Base-by-base conservation (phyloP, 2,113 vertebrate species). In the Panthera tigris region DNA sequence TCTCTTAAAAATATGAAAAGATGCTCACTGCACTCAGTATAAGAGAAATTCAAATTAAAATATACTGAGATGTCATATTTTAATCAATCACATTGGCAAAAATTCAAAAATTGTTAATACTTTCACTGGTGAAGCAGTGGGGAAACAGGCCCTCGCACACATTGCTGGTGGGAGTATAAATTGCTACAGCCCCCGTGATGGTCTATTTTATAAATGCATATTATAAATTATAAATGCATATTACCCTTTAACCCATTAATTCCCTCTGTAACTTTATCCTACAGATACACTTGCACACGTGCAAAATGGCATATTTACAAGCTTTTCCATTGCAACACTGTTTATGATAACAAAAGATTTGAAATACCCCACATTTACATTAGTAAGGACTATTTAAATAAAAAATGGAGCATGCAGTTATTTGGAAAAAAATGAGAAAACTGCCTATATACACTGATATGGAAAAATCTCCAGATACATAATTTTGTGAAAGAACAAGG, bases 21-120 rank as follows among this genome's bases (percentile, higher is more conserved):
- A 94, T 69, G 68, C 36, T 92, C 50, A 50, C 15, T 90, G 27
- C 1, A 27, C 16, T 92, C 87, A 91, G 27, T 19, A 16, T 23
- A 69, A 94, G 68, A 86, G 21, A 97, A 96, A 88, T 85, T 23
- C 48, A 91, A 81, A 86, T 82, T 84, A 81, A 96, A 84, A 36
- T 80, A 23, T 33, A 73, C 7, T 21, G n/a, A 48, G 45, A 57
- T 61, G 18, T 81, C 41, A 33, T 36, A 52, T 95, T 94, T 85
- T 65, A 81, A 93, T 14, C 39, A 55, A 69, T 25, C 11, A 36
- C 0, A 16, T 33, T 79, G 33, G 61, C 41, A 55, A 66, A 84
- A 88, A 65, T 48, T 61, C 9, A 31, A n/a, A 80, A 39, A 73
- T 50, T 66, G 5, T 74, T 50, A 55, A 31, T 31, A 13, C 10